These are phyloP conservation scores for Callocephalon fimbriatum DNA, from an alignment of 2,113 vertebrate genomes.

Conservation along the genomic window DNA sequence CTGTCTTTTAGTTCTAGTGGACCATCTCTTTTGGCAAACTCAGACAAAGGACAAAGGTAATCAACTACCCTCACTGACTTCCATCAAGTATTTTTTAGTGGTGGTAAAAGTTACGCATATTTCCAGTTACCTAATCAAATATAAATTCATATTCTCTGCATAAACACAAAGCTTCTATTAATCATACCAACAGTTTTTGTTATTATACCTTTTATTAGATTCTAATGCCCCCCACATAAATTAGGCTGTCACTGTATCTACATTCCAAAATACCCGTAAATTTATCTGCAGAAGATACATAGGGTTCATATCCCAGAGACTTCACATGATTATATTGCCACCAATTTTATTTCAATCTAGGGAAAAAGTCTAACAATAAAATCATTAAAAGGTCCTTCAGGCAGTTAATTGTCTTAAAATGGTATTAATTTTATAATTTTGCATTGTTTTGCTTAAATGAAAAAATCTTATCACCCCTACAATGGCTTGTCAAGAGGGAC, in stretches of 20 bases:
- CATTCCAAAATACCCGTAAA: background rate
- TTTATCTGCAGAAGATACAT: background rate
- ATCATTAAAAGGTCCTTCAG: background rate
- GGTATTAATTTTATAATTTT: background rate
- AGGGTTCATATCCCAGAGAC: background rate
- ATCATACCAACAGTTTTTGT: background rate
- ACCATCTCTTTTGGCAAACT: conserved; percentile 39
- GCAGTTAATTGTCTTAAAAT: background rate
- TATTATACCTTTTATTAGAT: background rate
- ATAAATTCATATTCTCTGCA: background rate
- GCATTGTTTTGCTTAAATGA: background rate
- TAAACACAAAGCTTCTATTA: background rate
- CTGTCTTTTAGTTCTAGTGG: conserved; percentile 38
- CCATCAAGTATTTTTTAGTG: conserved; percentile 6
- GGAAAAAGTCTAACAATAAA: background rate
- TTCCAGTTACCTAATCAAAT: conserved; percentile 29
- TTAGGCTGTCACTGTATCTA: background rate
- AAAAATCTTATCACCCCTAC: background rate
- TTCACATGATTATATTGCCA: background rate
- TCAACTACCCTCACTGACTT: conserved; percentile 35
- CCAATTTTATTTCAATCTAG: background rate
- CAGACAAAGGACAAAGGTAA: conserved; percentile 36
- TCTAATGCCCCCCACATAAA: background rate
- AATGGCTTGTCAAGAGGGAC: background rate
- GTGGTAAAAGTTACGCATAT: background rate